Evolutionary conservation across 37 sponge, comb jelly and placozoan species (phyloP).

Genomic region (Eunapius fragilis): DNA sequence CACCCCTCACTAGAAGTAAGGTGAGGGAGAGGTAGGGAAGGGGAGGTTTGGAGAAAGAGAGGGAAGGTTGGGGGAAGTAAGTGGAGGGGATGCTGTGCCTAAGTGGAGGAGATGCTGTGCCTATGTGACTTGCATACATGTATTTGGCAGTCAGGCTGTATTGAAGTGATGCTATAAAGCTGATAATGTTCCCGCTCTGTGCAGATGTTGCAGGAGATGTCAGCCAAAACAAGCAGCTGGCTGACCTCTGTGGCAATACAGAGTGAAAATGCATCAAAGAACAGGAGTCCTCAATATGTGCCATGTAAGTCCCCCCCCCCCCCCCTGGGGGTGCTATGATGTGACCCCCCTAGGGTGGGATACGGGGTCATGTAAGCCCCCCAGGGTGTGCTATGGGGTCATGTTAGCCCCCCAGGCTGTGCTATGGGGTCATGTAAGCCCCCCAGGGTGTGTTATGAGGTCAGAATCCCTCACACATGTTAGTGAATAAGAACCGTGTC

Average conservation of each 20-base stretch:
- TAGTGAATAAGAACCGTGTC: conserved; percentile 37
- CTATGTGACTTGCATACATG: neutral
- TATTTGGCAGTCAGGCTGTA: no score
- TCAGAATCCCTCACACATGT: neutral
- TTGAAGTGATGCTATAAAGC: no score
- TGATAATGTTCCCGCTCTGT: neutral
- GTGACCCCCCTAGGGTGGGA: no score
- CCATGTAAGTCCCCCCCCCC: conserved; percentile 27
- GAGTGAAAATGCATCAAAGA: conserved; percentile 4
- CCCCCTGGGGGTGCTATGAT: no score
- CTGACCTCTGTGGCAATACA: conserved; percentile 6
- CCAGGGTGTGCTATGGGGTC: no score
- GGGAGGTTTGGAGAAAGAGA: no score
- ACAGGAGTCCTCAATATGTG: neutral
- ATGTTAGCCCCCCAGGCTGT: neutral
- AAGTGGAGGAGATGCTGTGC: neutral
- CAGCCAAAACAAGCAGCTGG: neutral
- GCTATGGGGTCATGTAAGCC: neutral
- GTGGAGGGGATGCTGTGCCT: no score
- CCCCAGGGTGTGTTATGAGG: neutral
- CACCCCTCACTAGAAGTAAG: no score
- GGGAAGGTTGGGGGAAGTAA: no score
- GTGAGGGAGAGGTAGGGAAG: no score
- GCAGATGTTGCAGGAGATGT: neutral
- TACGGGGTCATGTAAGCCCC: no score